Conservation (phyloP, 2,888 invertebrate species). For the Acanthococcus lagerstroemiae region DNA sequence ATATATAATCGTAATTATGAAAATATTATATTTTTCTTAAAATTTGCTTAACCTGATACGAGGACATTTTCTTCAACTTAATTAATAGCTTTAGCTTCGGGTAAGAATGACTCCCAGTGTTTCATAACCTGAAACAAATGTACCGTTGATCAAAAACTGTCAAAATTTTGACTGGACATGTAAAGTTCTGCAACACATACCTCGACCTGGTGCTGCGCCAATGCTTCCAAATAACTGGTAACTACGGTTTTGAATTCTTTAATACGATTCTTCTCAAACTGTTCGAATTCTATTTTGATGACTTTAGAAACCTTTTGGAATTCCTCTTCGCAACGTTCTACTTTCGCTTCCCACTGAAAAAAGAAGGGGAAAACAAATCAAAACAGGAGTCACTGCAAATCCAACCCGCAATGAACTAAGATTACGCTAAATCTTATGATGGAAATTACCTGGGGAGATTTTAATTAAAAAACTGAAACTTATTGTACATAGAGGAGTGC, state of each 20-base stretch:
- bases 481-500: too few species aligned
- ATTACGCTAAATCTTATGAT: too few species aligned
- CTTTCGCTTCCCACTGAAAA: slow-evolving; percentile 82
- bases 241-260: slow-evolving; percentile 83
- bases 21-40: too few species aligned
- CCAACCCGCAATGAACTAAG: too few species aligned
- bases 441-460: too few species aligned
- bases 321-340: slow-evolving; percentile 91
- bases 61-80: neutral
- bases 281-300: slow-evolving; percentile 86
- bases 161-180: too few species aligned
- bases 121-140: slow-evolving; percentile 64
- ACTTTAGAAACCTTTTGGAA: slow-evolving; percentile 90
- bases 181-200: slow-evolving; percentile 44
- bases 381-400: too few species aligned
- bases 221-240: slow-evolving; percentile 82
- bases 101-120: slow-evolving; percentile 92
- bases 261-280: slow-evolving; percentile 79
- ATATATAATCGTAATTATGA: neutral
- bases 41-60: too few species aligned
- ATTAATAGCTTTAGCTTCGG: slow-evolving; percentile 52
- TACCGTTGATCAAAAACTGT: too few species aligned
- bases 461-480: too few species aligned
- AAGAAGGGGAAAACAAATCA: slow-evolving; percentile 28
- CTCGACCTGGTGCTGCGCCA: slow-evolving; percentile 90